phyloP scores from a whole-genome alignment of 2,888 invertebrate species.

The Xanthostigma xanthostigma region DNA sequence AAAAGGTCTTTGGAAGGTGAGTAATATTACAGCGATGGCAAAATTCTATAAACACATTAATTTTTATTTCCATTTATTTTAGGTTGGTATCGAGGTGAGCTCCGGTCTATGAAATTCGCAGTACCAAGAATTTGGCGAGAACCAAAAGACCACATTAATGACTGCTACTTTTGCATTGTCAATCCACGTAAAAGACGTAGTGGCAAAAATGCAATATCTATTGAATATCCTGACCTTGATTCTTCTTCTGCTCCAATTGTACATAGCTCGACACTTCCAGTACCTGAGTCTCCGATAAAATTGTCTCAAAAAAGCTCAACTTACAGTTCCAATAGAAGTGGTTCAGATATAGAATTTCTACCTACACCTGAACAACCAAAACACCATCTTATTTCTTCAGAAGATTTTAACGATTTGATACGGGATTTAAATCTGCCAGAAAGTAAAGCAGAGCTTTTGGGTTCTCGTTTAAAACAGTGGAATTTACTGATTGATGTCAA shows the following conservation, averaged over 20 bases:
- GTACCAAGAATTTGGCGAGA: slow-evolving; percentile 19
- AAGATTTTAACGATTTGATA: slow-evolving; percentile 13
- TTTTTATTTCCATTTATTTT: too few relatives aligned
- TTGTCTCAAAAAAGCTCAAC: too few relatives aligned
- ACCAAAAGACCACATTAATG: slow-evolving; percentile 17
- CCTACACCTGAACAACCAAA: slow-evolving; percentile 6
- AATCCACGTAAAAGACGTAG: slow-evolving; percentile 8
- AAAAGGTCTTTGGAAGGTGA: slow-evolving; percentile 10
- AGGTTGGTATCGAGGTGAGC: slow-evolving; percentile 10
- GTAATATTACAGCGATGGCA: slow-evolving; percentile 1
- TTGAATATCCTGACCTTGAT: slow-evolving; percentile 9
- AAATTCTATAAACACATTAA: too few relatives aligned
- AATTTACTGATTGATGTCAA: slow-evolving; percentile 5
- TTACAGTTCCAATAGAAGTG: too few relatives aligned
- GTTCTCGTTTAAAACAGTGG: slow-evolving; percentile 1
- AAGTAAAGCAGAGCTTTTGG: slow-evolving; percentile 6
- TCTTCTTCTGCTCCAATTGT: slow-evolving; percentile 4
- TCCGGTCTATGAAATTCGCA: slow-evolving; percentile 14
- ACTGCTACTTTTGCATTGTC: slow-evolving; percentile 20
- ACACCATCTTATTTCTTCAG: slow-evolving; percentile 9
- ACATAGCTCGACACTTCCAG: too few relatives aligned
- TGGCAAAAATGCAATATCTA: slow-evolving; percentile 9
- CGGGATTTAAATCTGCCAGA: slow-evolving; percentile 13
- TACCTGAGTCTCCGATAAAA: too few relatives aligned
- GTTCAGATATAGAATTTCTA: too few relatives aligned